These are phyloP conservation scores for Coreoperca whiteheadi DNA, from an alignment of 2,113 vertebrate species.

Conservation along the genomic window DNA sequence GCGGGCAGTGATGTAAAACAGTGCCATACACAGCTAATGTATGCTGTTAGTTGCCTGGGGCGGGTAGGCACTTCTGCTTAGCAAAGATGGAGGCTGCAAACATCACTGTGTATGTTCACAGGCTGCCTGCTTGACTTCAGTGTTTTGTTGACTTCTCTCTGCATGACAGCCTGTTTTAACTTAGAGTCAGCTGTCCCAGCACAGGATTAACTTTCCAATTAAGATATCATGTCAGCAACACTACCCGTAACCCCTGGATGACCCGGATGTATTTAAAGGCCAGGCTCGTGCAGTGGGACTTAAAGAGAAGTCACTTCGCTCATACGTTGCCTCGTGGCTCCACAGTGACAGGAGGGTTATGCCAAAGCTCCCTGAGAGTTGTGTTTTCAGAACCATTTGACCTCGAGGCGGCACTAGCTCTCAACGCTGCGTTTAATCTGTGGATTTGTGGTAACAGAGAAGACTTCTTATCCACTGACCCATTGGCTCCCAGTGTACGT, in stretches of 20 bases:
- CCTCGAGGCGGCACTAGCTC: conserved; percentile 66
- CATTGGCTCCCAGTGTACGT: conserved; percentile 74
- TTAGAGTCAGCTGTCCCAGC: conserved; percentile 56
- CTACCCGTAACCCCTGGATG: conserved; percentile 60
- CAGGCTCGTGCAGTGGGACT: conserved; percentile 65
- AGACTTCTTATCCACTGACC: conserved; percentile 85
- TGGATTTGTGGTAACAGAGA: conserved; percentile 86
- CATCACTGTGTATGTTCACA: conserved; percentile 25
- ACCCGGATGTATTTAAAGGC: conserved; percentile 71
- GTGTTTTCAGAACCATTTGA: conserved; percentile 77
- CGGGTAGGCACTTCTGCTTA: conserved; percentile 20
- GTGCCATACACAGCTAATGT: conserved; percentile 39
- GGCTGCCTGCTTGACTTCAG: conserved; percentile 24
- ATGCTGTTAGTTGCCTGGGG: conserved; percentile 37
- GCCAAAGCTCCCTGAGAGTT: conserved; percentile 74
- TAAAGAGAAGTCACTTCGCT: conserved; percentile 70
- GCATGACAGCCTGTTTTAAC: conserved; percentile 51
- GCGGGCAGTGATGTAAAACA: conserved; percentile 46
- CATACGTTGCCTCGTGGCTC: conserved; percentile 53
- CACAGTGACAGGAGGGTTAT: conserved; percentile 76
- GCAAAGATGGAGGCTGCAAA: conserved; percentile 49
- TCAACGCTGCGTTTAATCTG: conserved; percentile 83
- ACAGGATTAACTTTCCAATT: conserved; percentile 84
- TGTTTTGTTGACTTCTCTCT: conserved; percentile 43
- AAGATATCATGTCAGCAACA: conserved; percentile 82